Evolutionary conservation across 2,888 invertebrate genomes (phyloP), one percentile per base, ranked within the genome.

Genomic region (Kuschelorhynchus macadamiae): DNA sequence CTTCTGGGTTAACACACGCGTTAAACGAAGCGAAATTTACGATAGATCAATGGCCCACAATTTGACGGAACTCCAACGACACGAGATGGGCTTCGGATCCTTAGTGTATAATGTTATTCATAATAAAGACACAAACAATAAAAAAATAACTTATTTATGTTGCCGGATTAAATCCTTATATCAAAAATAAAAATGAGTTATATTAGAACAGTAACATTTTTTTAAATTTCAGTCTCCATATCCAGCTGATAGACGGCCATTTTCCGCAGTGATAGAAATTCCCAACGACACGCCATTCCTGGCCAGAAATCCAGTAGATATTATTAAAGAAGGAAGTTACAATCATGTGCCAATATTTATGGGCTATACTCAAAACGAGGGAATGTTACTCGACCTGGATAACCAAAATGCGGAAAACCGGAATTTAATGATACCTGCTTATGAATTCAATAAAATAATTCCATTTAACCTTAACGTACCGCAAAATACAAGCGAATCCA

Each of bases 261-360:
- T 71, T 66, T 71, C 60, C 1, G 75, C 76, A 17, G 75, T 77
- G 1, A 30, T 76, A 9, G 77, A 77, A 67, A 62, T 50, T 32
- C 70, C 68, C 1, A 71, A 71, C 25, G 36, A 59, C 20, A 50
- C 67, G 7, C 75, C 79, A 4, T 79, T 82, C 71, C 52, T 82
- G 41, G 59, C 73, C 1, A 75, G 80, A 67, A 61, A 74, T 14
- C 81, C 81, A 2, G 39, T 77, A 21, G 73, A 78, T 33, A 74
- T 80, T 7, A 67, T 81, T 18, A 70, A 66, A 39, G 69, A 75
- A 16, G 81, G 81, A 16, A 73, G 72, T n/a, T 81, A 77, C 65
- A 78, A 76, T 42, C 75, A 81, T 57, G 80, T 83, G 7, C 82
- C 83, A 1, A 63, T 82, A 16, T 76, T 83, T 2, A 75, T 82